Evolutionary conservation across 2,888 invertebrate species (phyloP), one percentile per base, ranked within the genome.

Genomic region (Ophion obscuratus): DNA sequence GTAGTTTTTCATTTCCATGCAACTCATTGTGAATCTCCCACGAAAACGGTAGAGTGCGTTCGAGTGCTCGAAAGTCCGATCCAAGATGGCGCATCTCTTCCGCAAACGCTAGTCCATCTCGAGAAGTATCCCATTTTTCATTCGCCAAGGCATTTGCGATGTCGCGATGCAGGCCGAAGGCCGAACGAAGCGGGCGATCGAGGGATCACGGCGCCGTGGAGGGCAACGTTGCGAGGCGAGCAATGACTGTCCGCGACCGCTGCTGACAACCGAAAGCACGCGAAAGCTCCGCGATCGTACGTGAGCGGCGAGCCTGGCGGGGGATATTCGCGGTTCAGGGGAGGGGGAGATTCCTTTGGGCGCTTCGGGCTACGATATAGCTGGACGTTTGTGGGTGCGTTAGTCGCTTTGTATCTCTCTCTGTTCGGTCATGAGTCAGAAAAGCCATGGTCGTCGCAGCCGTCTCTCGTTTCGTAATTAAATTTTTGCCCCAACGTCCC

Each of bases 351-450:
- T 62, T 47, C 27, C 36, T 31, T 47, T 57, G 31, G 59, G 53
- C 53, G 53, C 53, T 47, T 20, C n/a, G 59, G 11, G 44, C 40
- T 68, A 74, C 57, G 40, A 11, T 53, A 53, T 53, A 53, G 53
- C 14, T 53, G 17, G 17, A 53, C 73, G 74, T 83, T 76, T 76
- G 83, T 79, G 83, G 74, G 79, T 78, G 78, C 73, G 73, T 78
- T 61, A 67, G 36, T 77, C 71, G 71, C 77, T 44, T 36, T 62
- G 61, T 74, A 27, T 53, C 53, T 62, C 74, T 73, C 64, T 71
- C 70, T 27, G 66, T 70, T 24, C 89, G 89, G 89, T 91, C 91
- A 92, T 92, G 92, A 92, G 90, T 92, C 92, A 92, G 91, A 91
- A 79, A 62, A 91, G 79, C 89, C 89, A 90, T 90, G 90, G 90